Percentiles rank a stretch among this genome's conserved stretches.
phyloP scores from a whole-genome alignment of 2,113 vertebrate species.

The Furnarius figulus region DNA sequence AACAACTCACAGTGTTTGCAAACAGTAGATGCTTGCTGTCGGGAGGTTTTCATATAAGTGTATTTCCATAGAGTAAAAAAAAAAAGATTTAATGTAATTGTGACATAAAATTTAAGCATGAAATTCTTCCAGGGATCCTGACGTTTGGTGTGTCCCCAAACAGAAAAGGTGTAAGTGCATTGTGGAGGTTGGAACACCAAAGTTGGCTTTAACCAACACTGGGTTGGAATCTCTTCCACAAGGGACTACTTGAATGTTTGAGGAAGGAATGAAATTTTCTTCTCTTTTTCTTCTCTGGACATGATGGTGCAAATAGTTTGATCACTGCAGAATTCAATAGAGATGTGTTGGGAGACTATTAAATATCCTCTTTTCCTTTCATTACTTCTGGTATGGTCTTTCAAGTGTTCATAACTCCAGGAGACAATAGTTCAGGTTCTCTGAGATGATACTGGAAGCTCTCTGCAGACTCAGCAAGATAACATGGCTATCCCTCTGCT shows the following conservation, averaged over 20 bases:
- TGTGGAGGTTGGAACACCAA: not conserved
- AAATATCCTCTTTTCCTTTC: not conserved
- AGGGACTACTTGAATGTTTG: accelerated
- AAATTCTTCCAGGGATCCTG: not conserved
- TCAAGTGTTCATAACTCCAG: not conserved
- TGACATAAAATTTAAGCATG: not conserved
- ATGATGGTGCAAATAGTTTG: not conserved
- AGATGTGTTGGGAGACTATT: not conserved
- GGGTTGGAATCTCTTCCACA: not conserved
- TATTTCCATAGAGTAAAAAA: not conserved
- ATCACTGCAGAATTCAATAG: not conserved
- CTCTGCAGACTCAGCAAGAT: not conserved
- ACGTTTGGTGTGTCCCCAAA: not conserved
- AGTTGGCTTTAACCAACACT: not conserved
- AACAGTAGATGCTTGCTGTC: not conserved
- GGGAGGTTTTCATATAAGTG: accelerated
- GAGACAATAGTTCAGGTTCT: not conserved
- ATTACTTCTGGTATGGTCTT: not conserved
- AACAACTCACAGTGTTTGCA: not conserved
- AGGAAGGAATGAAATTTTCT: not conserved
- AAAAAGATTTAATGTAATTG: not conserved
- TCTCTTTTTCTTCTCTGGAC: not conserved
- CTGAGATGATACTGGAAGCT: not conserved
- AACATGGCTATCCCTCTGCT: not conserved
- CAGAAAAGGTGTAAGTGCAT: not conserved